Evolutionary conservation across 2,888 invertebrate species (phyloP).

Genomic region (Microctonus hyperodae): DNA sequence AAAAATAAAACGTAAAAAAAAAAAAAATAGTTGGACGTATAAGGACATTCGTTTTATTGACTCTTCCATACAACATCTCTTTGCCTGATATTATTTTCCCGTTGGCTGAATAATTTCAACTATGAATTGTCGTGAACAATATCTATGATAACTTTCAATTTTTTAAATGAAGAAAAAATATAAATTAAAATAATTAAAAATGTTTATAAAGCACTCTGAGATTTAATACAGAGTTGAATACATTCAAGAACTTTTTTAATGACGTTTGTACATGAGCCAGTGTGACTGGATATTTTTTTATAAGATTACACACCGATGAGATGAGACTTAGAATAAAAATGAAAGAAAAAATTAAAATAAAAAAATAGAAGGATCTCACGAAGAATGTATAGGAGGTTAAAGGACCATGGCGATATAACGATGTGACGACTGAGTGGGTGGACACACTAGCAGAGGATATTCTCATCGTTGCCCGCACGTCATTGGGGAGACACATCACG

Average conservation of each 20-base stretch:
- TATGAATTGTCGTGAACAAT: no score
- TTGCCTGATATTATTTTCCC: no score
- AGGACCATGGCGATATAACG: conserved; percentile 54
- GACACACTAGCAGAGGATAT: conserved; percentile 47
- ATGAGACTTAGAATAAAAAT: conserved; percentile 33
- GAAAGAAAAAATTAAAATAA: conserved; percentile 38
- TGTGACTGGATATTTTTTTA: neutral
- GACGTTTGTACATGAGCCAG: neutral
- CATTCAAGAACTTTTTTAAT: neutral
- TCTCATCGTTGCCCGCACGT: conserved; percentile 8
- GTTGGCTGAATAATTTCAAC: neutral
- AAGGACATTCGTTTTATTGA: neutral
- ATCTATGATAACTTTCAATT: no score
- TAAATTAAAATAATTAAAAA: neutral
- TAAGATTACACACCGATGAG: conserved; percentile 22
- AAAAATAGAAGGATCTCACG: conserved; percentile 37
- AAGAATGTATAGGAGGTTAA: conserved; percentile 45
- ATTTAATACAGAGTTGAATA: neutral
- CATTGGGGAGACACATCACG: conserved; percentile 31
- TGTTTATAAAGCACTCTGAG: neutral
- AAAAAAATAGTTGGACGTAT: conserved; percentile 5
- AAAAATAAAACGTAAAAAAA: conserved; percentile 24
- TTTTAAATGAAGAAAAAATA: no score
- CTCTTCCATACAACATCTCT: neutral
- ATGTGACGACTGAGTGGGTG: conserved; percentile 58